Percentiles rank a stretch among this genome's conserved stretches.
These are phyloP conservation scores for Patella depressa DNA, from an alignment of 2,888 invertebrate species.

Conservation along the genomic window DNA sequence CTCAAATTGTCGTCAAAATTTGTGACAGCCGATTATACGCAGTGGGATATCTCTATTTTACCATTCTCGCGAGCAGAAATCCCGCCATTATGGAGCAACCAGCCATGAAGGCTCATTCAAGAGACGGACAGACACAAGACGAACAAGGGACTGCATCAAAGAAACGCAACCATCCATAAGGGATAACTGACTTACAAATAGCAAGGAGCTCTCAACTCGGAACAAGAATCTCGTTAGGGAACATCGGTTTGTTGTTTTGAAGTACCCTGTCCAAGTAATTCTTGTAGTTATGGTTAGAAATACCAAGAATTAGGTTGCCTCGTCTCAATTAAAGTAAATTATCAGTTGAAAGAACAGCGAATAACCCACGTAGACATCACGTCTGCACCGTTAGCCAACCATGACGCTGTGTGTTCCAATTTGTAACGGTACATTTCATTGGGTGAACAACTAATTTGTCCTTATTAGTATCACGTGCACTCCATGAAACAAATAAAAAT, in stretches of 20 bases:
- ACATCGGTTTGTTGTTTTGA: too few species aligned
- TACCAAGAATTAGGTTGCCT: conserved; percentile 32
- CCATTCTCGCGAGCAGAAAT: conserved; percentile 6
- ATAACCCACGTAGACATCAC: not conserved
- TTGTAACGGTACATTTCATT: too few species aligned
- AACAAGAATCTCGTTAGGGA: not conserved
- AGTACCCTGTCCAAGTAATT: not conserved
- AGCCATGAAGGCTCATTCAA: not conserved
- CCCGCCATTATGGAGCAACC: not conserved
- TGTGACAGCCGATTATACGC: not conserved
- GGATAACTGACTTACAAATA: not conserved
- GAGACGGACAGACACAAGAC: conserved; percentile 1
- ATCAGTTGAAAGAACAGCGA: conserved; percentile 15
- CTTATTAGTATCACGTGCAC: too few species aligned
- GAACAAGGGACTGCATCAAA: not conserved
- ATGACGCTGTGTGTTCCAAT: too few species aligned
- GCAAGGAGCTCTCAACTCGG: not conserved
- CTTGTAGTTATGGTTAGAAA: conserved; percentile 26
- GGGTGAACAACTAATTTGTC: too few species aligned
- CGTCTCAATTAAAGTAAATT: conserved; percentile 27
- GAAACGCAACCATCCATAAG: not conserved
- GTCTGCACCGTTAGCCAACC: not conserved
- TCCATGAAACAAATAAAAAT: too few species aligned
- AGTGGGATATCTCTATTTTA: not conserved
- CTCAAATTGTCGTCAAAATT: conserved; percentile 7